Base-by-base conservation (phyloP, 2,888 invertebrate genomes). In the Cryptosula pallasiana region DNA sequence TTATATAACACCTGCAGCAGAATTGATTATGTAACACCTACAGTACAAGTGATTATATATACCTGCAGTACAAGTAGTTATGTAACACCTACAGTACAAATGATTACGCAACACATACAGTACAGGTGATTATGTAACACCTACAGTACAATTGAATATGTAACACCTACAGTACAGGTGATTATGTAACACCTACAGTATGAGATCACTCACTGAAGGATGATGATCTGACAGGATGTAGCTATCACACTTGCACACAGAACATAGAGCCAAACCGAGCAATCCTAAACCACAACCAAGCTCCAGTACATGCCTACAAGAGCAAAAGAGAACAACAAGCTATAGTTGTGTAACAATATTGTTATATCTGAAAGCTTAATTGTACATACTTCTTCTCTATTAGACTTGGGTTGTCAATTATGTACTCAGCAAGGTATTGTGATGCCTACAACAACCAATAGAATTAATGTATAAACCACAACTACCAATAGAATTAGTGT, bases 201-300 rank as follows among this genome's bases (percentile, higher is more conserved):
- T 45, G 45, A 45, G 5, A 20, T 45, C 25, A 57, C 63, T n/a
- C 5, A 63, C 63, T 32, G 63, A 63, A 13, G 63, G n/a, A 63
- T 63, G 63, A 32, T 63, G 63, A 32, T 63, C 63, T 32, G 63
- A 63, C 5, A 63, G 63, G 9, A 32, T 5, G 32, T 63, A 63
- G 32, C 63, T 63, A 27, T 32, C 32, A 32, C 63, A 63, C 2
- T 34, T 25, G 34, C 63, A 63, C 2, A n/a, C 27, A 13, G 63
- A 27, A n/a, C 63, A 63, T 5, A 63, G 3, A 32, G 63, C 32
- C 32, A 63, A 63, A 29, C 63, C 63, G 32, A 63, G 63, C 3
- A 63, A 32, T 27, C 63, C 63, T 32, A 63, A 34, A 32, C 63
- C 63, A 29, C 25, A 27, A 29, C 63, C 63, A 32, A 63, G 34